phyloP scores from a whole-genome alignment of 2,888 invertebrate species.

The Cephus pygmeus region DNA sequence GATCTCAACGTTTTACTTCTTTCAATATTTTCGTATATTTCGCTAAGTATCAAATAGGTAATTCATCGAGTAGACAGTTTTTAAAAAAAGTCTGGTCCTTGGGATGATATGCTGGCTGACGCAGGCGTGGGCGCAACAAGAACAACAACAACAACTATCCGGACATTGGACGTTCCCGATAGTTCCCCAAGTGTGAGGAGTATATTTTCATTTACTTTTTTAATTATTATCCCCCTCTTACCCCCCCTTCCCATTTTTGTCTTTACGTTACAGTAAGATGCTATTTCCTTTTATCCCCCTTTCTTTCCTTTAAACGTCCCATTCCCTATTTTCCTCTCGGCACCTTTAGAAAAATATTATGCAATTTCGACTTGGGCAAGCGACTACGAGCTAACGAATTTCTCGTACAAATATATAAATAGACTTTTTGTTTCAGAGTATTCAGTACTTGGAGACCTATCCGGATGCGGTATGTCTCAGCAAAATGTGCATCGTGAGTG shows the following conservation, averaged over 20 bases:
- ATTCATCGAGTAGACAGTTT: slow-evolving; percentile 4
- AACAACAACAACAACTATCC: not conserved
- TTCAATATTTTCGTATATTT: slow-evolving; percentile 17
- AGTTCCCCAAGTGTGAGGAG: slow-evolving; percentile 22
- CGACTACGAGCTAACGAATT: slow-evolving; percentile 25
- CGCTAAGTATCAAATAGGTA: slow-evolving; percentile 20
- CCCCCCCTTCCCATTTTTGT: slow-evolving; percentile 11
- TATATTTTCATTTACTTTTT: not conserved
- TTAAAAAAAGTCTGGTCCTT: slow-evolving; percentile 40
- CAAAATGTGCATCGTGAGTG: too few relatives aligned
- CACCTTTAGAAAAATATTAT: slow-evolving; percentile 52
- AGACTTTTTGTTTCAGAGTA: slow-evolving; percentile 25
- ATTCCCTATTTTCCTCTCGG: not conserved
- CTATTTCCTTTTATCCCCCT: not conserved
- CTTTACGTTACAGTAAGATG: slow-evolving; percentile 1
- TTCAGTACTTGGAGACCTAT: slow-evolving; percentile 42
- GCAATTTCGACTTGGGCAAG: slow-evolving; percentile 41
- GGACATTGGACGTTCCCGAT: slow-evolving; percentile 22
- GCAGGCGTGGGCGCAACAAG: slow-evolving; percentile 24
- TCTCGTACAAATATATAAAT: slow-evolving; percentile 40
- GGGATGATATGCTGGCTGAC: slow-evolving; percentile 52
- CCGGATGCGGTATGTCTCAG: slow-evolving; percentile 24
- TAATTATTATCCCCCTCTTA: not conserved
- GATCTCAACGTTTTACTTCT: slow-evolving; percentile 18
- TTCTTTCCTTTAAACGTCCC: too few relatives aligned